A percentile compares a stretch with the other conserved stretches of the same genome.
phyloP scores from a whole-genome alignment of 2,797 vertebrate species.

The Acanthurus lineatus region DNA sequence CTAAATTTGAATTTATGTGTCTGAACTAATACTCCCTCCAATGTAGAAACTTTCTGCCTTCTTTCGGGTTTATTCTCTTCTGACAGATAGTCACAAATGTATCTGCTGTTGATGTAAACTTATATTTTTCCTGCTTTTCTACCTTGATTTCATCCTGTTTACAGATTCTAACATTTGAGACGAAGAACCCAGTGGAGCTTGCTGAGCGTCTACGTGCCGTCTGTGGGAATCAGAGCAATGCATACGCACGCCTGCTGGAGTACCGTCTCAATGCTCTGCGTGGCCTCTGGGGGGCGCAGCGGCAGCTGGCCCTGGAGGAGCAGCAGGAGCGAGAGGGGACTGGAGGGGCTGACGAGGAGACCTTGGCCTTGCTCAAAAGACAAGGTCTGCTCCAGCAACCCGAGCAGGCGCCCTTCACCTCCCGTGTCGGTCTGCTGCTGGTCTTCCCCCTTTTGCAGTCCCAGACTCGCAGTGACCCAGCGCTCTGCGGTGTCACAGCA shows the following conservation, averaged over 20 bases:
- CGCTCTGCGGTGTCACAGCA: constrained; percentile 96
- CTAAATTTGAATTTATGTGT: constrained; percentile 23
- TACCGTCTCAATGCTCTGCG: constrained; percentile 97
- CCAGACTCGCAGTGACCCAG: constrained; percentile 96
- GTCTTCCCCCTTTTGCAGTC: constrained; percentile 99
- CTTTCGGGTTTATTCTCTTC: constrained; percentile 4
- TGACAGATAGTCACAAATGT: too few species aligned
- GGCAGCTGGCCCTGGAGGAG: constrained; percentile 89
- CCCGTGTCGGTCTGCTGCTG: constrained; percentile 94
- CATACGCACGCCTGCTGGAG: constrained; percentile 96
- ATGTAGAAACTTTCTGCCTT: constrained; percentile 9
- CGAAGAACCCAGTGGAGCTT: constrained; percentile 95
- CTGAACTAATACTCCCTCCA: constrained; percentile 19
- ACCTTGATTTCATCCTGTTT: neutral
- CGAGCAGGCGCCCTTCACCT: constrained; percentile 97
- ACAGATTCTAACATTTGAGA: constrained; percentile 98
- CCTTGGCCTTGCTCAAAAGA: constrained; percentile 94
- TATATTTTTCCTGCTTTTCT: neutral
- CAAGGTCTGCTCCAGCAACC: constrained; percentile 96
- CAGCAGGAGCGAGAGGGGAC: constrained; percentile 89
- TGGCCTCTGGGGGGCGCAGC: constrained; percentile 97
- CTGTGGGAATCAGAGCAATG: constrained; percentile 99
- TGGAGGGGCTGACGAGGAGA: constrained; percentile 92
- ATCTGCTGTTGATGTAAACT: neutral
- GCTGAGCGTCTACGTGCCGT: constrained; percentile 95